Percentiles rank a stretch among this genome's conserved stretches.
Conservation (phyloP, 2,888 invertebrate species). For the Diogma glabrata region DNA sequence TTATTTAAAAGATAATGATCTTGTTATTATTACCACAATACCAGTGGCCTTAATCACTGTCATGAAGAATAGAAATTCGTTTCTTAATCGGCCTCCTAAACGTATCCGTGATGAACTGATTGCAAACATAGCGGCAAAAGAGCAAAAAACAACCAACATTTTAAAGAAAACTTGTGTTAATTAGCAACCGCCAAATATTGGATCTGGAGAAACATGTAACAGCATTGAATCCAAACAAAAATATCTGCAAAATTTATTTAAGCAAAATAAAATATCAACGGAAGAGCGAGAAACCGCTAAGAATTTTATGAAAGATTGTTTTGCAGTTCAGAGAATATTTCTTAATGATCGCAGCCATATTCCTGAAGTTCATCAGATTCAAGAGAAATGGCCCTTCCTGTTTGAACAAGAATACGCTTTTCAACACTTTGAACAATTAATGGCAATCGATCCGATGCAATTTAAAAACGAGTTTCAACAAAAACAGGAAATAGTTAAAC, state of each 20-base stretch:
- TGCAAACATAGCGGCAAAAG: background rate
- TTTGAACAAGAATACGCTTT: background rate
- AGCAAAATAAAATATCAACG: background rate
- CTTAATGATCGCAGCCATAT: background rate
- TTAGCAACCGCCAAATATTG: background rate
- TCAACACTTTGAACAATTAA: background rate
- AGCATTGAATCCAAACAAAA: background rate
- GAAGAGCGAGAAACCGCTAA: background rate
- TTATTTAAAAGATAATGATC: background rate
- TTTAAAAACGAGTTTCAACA: background rate
- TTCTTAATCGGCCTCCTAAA: background rate
- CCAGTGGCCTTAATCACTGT: background rate
- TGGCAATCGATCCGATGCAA: background rate
- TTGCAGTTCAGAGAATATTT: background rate
- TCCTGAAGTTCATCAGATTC: background rate
- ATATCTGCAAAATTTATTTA: background rate
- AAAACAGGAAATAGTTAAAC: too few species aligned
- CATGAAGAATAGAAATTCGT: background rate
- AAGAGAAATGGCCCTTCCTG: background rate
- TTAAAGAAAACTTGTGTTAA: background rate
- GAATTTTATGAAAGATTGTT: background rate
- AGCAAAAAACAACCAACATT: background rate
- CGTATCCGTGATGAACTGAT: background rate
- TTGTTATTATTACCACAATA: background rate
- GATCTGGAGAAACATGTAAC: background rate